phyloP scores from a whole-genome alignment of 2,113 vertebrate species.

The Noctilio leporinus region DNA sequence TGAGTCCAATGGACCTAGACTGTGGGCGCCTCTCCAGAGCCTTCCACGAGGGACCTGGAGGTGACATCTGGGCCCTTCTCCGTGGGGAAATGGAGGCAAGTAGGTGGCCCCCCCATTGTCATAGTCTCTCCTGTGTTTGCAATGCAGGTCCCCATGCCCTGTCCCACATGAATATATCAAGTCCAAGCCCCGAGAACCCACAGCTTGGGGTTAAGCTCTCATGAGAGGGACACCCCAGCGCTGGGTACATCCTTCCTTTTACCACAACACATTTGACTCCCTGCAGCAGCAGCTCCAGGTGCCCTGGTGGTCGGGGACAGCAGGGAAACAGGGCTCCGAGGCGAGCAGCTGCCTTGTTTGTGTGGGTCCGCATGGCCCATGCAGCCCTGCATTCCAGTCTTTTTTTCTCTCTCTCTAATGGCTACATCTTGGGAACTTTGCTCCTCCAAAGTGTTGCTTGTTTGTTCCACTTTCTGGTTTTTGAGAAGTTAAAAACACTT shows the following conservation, averaged over 20 bases:
- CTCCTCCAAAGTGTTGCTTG: background rate
- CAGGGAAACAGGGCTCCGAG: background rate
- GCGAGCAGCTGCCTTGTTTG: fast-evolving
- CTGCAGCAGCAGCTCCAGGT: fast-evolving
- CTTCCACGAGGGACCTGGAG: background rate
- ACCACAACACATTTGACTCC: fast-evolving
- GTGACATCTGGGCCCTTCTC: background rate
- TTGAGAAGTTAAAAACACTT: background rate
- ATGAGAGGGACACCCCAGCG: background rate
- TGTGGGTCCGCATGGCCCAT: background rate
- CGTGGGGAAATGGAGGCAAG: background rate
- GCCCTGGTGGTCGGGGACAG: background rate
- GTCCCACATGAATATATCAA: background rate
- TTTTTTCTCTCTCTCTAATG: background rate
- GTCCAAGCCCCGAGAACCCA: background rate
- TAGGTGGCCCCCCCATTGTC: fast-evolving
- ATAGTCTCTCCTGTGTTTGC: background rate
- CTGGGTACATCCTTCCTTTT: too few species aligned
- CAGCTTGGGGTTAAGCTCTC: background rate
- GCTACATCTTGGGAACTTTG: background rate
- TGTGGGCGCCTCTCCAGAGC: background rate
- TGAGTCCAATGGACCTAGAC: background rate
- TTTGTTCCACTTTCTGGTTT: background rate
- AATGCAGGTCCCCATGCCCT: background rate
- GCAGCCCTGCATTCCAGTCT: fast-evolving